phyloP scores from a whole-genome alignment of 1,140 invertebrate genomes.

The Drosophila trapezifrons region DNA sequence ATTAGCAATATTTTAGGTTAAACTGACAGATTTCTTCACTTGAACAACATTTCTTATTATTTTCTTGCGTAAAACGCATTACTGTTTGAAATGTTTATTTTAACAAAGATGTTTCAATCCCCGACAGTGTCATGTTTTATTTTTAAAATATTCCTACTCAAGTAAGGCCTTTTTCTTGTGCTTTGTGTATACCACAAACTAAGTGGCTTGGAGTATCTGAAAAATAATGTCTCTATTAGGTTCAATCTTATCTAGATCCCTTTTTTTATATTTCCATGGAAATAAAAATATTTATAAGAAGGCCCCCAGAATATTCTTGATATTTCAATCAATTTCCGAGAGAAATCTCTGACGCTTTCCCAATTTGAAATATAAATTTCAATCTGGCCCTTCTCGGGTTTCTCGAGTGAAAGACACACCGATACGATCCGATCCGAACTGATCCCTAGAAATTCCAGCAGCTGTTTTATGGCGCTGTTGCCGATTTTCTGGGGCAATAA shows the following conservation, averaged over 20 bases:
- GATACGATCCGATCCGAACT: neutral
- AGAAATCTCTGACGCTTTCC: neutral
- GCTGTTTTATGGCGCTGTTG: constrained; percentile 38
- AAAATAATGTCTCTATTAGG: neutral
- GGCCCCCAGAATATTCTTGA: no score
- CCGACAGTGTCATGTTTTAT: neutral
- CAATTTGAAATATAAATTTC: constrained; percentile 36
- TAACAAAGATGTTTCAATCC: constrained; percentile 1
- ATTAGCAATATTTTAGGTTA: neutral
- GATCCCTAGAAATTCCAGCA: constrained; percentile 24
- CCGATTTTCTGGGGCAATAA: constrained; percentile 35
- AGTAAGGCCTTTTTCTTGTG: neutral
- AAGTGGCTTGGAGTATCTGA: neutral
- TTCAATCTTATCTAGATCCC: no score
- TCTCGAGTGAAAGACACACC: constrained; percentile 2
- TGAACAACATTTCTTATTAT: constrained; percentile 1
- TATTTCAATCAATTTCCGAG: neutral
- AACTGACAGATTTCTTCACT: neutral
- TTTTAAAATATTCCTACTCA: neutral
- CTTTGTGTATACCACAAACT: neutral
- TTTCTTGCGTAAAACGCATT: constrained; percentile 7
- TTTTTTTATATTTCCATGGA: no score
- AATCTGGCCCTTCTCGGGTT: constrained; percentile 14
- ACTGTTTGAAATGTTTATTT: constrained; percentile 1
- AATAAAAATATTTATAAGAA: no score